Evolutionary conservation across 2,113 vertebrate species (phyloP), one percentile per base, ranked within the genome.

Genomic region (Heterotilapia buettikoferi): DNA sequence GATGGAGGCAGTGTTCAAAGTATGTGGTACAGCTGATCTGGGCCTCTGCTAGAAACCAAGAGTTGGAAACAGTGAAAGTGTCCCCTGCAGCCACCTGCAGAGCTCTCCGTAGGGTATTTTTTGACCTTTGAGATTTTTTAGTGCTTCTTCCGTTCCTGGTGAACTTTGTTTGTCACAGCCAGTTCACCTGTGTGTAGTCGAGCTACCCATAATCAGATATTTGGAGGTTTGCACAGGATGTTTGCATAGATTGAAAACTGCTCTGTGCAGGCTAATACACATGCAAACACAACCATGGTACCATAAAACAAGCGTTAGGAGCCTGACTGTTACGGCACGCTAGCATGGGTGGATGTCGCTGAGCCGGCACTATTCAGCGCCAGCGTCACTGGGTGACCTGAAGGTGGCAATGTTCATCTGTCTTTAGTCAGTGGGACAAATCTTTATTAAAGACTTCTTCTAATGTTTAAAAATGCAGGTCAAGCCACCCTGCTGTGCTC

Each of bases 101-200:
- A 68, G 1, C 19, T 40, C 19, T 1, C 36, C 7, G 5, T 40
- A 8, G 6, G 0, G 4, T 5, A n/a, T 66, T 36, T 63, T 0
- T 0, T 40, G 6, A 40, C 11, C 11, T 43, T 43, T 12, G 18
- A 66, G 29, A 66, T 19, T 36, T 1, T 10, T n/a, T 21, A 40
- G 33, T 40, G 6, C 19, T 13, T 68, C 33, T 68, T 68, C 11
- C 0, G 6, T 68, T 5, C 33, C 63, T 68, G 33, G 4, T 66
- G 33, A 66, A 66, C 61, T 38, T 7, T 66, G 57, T 61, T 63
- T 63, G 0, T 71, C n/a, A 21, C 66, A 68, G 6, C 19, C 3
- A 2, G 18, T 33, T 31, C 57, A 71, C 7, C 5, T 21, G n/a
- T 68, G 36, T 24, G 66, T 43, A 73, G 6, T 16, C 2, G 21